Percentiles rank a stretch among this genome's conserved stretches.
These are phyloP conservation scores for Oriolus oriolus DNA, from an alignment of 2,113 vertebrate species.

Conservation along the genomic window DNA sequence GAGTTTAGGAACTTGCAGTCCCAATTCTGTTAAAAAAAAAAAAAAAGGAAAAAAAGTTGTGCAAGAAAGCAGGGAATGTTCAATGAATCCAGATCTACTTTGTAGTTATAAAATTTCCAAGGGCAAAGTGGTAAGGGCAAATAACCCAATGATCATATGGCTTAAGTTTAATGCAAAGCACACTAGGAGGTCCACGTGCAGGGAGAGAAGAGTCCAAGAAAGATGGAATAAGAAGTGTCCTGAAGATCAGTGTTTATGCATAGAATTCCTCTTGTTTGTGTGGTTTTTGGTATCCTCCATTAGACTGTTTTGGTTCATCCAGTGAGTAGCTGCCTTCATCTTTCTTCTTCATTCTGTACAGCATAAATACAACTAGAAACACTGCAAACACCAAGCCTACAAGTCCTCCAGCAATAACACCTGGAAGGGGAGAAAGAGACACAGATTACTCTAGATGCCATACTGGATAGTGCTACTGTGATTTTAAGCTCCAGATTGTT, in stretches of 20 bases:
- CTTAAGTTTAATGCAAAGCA: conserved; percentile 69
- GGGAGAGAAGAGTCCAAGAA: conserved; percentile 60
- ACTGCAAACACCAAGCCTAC: conserved; percentile 76
- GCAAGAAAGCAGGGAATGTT: conserved; percentile 50
- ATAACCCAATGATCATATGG: conserved; percentile 55
- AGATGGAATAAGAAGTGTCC: conserved; percentile 4
- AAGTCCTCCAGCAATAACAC: conserved; percentile 80
- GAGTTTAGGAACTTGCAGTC: conserved; percentile 29
- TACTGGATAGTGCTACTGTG: neutral
- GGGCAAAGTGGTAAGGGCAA: conserved; percentile 31
- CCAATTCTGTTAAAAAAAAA: neutral
- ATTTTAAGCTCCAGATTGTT: neutral
- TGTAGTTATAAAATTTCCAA: conserved; percentile 53
- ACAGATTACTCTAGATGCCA: neutral
- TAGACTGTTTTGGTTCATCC: conserved; percentile 75
- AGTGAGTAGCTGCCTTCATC: conserved; percentile 76
- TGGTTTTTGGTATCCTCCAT: conserved; percentile 75
- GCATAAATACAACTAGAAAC: conserved; percentile 75
- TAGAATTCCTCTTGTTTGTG: conserved; percentile 78
- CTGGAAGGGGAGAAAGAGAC: conserved; percentile 54
- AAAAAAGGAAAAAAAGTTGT: neutral
- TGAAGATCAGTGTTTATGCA: conserved; percentile 66
- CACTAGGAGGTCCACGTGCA: conserved; percentile 63
- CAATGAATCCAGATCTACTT: conserved; percentile 42
- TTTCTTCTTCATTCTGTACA: conserved; percentile 86